Conservation (phyloP, 2,888 invertebrate genomes). For the Tribolium freemani region DNA sequence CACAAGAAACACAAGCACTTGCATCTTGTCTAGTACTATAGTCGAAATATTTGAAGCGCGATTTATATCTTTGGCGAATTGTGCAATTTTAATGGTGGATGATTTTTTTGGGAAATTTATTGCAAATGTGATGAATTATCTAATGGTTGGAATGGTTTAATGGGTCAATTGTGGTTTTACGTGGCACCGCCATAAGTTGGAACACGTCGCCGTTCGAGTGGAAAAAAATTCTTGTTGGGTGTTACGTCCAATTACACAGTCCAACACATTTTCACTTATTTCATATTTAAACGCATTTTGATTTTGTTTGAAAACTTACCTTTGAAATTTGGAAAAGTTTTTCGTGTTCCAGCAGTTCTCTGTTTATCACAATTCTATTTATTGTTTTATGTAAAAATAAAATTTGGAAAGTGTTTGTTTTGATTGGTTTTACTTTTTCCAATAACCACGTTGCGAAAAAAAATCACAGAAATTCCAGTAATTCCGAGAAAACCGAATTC, state of each 20-base stretch:
- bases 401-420: too few species aligned
- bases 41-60: not conserved
- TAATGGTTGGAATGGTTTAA: slow-evolving; percentile 29
- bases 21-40: not conserved
- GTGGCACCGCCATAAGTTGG: not conserved
- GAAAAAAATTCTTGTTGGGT: not conserved
- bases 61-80: slow-evolving; percentile 17
- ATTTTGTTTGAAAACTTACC: too few species aligned
- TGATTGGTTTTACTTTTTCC: too few species aligned
- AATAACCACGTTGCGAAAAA: too few species aligned
- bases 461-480: too few species aligned
- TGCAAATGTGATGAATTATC: slow-evolving; percentile 13
- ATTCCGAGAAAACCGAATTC: too few species aligned
- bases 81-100: slow-evolving; percentile 38
- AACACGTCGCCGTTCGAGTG: not conserved
- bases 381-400: too few species aligned
- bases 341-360: too few species aligned
- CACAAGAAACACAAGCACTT: not conserved
- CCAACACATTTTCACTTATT: too few species aligned
- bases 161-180: slow-evolving; percentile 35
- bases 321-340: too few species aligned
- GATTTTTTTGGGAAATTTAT: slow-evolving; percentile 25
- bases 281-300: too few species aligned
- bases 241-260: not conserved
- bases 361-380: too few species aligned